A percentile compares a stretch with the other conserved stretches of the same genome.
Evolutionary conservation across 2,797 vertebrate species (phyloP).

Genomic region (Sebastolobus altivelis): DNA sequence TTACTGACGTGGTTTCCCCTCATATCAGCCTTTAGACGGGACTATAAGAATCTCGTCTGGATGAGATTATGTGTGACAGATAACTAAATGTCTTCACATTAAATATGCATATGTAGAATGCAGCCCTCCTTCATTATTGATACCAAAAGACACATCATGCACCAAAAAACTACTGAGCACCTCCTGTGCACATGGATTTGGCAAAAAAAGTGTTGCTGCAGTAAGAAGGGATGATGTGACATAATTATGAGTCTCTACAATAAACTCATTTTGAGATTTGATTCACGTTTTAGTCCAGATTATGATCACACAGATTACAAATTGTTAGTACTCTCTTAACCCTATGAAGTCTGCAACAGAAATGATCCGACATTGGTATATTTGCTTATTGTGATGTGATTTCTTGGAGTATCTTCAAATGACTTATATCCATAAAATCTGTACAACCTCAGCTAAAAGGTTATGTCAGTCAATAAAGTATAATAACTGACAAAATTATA

Average conservation of each 20-base stretch:
- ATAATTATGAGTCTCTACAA: neutral
- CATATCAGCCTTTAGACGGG: neutral
- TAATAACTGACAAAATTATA: too few relatives aligned
- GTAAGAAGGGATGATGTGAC: neutral
- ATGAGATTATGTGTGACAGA: conserved; percentile 37
- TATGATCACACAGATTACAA: neutral
- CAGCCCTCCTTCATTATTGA: conserved; percentile 54
- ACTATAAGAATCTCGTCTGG: neutral
- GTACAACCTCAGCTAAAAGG: too few relatives aligned
- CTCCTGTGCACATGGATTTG: conserved; percentile 9
- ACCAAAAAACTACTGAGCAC: conserved; percentile 11
- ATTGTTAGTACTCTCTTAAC: too few relatives aligned
- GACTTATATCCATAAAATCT: too few relatives aligned
- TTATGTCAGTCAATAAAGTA: too few relatives aligned
- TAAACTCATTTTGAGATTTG: too few relatives aligned
- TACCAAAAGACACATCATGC: conserved; percentile 28
- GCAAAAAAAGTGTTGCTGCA: neutral
- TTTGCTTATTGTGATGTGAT: too few relatives aligned
- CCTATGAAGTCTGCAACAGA: too few relatives aligned
- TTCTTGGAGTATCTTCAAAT: too few relatives aligned
- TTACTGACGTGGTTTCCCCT: neutral
- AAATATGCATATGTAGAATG: conserved; percentile 49
- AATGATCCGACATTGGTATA: too few relatives aligned
- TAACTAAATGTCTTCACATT: conserved; percentile 46
- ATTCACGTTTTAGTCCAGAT: conserved; percentile 17